Evolutionary conservation across 2,888 invertebrate genomes (phyloP).

Genomic region (Apamea monoglypha): DNA sequence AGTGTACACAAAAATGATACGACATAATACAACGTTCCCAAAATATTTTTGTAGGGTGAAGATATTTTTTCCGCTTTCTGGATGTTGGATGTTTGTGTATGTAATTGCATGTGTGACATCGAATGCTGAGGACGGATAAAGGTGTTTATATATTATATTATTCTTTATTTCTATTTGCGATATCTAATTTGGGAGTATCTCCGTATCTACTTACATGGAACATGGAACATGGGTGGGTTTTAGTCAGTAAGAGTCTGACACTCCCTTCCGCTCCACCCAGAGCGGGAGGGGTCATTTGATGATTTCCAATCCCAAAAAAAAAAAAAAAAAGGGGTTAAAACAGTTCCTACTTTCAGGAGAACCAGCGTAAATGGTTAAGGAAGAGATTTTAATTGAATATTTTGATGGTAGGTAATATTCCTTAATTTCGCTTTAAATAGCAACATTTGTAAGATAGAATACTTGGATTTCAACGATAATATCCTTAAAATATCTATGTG

Average conservation of each 20-base stretch:
- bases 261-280: no score
- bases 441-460: background rate
- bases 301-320: no score
- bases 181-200: background rate
- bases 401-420: background rate
- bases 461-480: no score
- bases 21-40: slow-evolving; percentile 9
- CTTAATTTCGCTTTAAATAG: background rate
- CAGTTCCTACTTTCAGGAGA: background rate
- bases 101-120: slow-evolving; percentile 33
- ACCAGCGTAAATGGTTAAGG: background rate
- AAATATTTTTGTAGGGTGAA: slow-evolving; percentile 29
- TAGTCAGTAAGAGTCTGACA: no score
- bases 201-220: no score
- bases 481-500: background rate
- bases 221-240: no score
- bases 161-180: slow-evolving; percentile 25
- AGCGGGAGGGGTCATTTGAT: no score
- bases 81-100: slow-evolving; percentile 34
- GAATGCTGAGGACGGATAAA: slow-evolving; percentile 8
- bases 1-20: slow-evolving; percentile 24
- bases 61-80: slow-evolving; percentile 13
- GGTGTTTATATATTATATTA: slow-evolving; percentile 6
- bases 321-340: no score
- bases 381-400: background rate